Conservation (phyloP, 1,140 invertebrate genomes). For the Psilanteris sp. region DNA sequence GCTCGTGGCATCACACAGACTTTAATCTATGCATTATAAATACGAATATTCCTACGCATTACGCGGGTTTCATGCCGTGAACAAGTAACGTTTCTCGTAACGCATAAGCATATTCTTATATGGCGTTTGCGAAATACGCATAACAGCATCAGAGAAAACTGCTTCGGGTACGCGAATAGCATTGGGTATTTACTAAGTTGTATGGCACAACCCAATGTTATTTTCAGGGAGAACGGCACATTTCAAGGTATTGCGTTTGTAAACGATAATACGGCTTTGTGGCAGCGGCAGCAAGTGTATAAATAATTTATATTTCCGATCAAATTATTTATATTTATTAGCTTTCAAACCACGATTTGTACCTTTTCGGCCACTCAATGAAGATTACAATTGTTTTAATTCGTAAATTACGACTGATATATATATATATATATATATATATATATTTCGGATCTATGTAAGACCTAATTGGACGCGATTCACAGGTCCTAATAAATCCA, state of each 20-base stretch:
- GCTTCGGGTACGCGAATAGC: conserved; percentile 38
- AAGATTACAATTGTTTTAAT: too few relatives aligned
- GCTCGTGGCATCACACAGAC: conserved; percentile 3
- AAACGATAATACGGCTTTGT: conserved; percentile 37
- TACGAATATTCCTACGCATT: conserved; percentile 50
- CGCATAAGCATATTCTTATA: conserved; percentile 22
- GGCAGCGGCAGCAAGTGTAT: conserved; percentile 13
- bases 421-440: too few relatives aligned
- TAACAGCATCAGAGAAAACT: conserved; percentile 28
- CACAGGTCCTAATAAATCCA: too few relatives aligned
- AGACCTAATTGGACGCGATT: too few relatives aligned
- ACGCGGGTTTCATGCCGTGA: conserved; percentile 20
- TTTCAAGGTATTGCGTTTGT: conserved; percentile 24
- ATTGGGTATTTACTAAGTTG: conserved; percentile 29
- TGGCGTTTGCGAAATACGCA: conserved; percentile 43
- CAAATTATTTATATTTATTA: conserved; percentile 8
- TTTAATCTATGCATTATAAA: conserved; percentile 28
- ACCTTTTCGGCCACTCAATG: too few relatives aligned
- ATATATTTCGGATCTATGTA: too few relatives aligned
- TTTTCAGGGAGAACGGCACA: conserved; percentile 24
- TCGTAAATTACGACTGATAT: too few relatives aligned
- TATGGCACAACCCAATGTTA: conserved; percentile 7
- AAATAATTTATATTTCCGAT: conserved; percentile 14
- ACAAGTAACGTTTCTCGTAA: conserved; percentile 44
- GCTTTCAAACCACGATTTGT: background rate